Percentiles rank a stretch among this genome's conserved stretches.
These are phyloP conservation scores for Brachystomella parvula DNA, from an alignment of 1,140 invertebrate genomes.

Conservation along the genomic window DNA sequence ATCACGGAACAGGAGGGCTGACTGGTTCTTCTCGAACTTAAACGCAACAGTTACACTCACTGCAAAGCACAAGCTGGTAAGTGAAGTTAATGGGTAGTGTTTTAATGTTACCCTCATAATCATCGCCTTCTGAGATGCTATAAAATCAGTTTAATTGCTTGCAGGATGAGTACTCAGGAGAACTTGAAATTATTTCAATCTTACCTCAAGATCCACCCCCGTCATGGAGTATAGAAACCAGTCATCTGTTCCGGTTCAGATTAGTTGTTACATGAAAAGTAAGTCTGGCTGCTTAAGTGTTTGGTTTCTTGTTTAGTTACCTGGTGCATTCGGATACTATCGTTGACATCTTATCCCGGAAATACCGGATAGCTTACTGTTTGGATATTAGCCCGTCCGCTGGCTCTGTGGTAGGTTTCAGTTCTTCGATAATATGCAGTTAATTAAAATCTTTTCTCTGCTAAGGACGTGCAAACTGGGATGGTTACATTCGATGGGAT, in stretches of 20 bases:
- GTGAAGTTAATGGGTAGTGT: constrained; percentile 12
- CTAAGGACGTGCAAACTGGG: constrained; percentile 55
- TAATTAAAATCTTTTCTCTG: constrained; percentile 25
- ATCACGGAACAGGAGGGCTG: constrained; percentile 63
- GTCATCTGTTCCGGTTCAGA: constrained; percentile 51
- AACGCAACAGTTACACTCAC: constrained; percentile 54
- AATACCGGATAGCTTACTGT: constrained; percentile 65
- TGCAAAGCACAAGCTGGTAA: constrained; percentile 41
- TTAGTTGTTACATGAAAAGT: no score
- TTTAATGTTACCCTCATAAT: neutral
- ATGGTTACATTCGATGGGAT: constrained; percentile 64
- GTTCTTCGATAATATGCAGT: no score
- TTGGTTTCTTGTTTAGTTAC: constrained; percentile 27
- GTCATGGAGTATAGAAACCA: constrained; percentile 49
- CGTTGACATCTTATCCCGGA: constrained; percentile 49
- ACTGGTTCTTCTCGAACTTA: constrained; percentile 65
- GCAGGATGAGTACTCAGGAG: constrained; percentile 39
- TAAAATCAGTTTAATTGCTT: neutral
- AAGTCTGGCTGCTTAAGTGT: neutral
- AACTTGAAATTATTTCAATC: constrained; percentile 58
- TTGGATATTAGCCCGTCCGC: constrained; percentile 73
- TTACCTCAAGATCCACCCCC: constrained; percentile 49
- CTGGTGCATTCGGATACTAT: constrained; percentile 43
- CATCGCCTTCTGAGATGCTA: neutral
- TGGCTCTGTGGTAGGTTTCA: constrained; percentile 55